These are phyloP conservation scores for Spheniscus humboldti DNA, from an alignment of 2,797 vertebrate species.

Conservation along the genomic window DNA sequence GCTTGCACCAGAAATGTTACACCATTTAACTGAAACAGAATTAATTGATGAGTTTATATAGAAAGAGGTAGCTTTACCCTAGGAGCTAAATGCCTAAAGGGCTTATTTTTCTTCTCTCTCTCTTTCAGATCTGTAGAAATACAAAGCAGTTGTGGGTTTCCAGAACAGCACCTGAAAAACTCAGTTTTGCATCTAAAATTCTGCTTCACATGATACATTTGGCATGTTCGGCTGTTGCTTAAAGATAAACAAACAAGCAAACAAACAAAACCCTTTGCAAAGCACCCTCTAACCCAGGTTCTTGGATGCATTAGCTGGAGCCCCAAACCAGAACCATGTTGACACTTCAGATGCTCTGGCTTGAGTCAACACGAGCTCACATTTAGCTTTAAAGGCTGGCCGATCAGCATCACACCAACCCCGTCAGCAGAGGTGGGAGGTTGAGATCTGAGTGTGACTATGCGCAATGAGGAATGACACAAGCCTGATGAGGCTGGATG, in stretches of 20 bases:
- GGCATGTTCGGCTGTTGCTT: neutral
- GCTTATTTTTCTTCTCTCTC: conserved; percentile 84
- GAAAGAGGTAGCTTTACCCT: conserved; percentile 81
- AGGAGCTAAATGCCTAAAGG: conserved; percentile 81
- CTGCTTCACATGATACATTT: neutral
- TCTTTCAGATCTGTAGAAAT: conserved; percentile 87
- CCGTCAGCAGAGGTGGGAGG: neutral
- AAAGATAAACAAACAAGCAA: neutral
- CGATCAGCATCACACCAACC: neutral
- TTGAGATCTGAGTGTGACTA: neutral
- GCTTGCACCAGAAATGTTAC: conserved; percentile 7
- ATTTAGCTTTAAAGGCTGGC: neutral
- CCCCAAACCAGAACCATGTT: neutral
- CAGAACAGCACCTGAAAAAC: conserved; percentile 36
- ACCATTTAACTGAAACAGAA: conserved; percentile 36
- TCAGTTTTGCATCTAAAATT: neutral
- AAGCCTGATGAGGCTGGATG: neutral
- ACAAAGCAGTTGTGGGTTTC: conserved; percentile 83
- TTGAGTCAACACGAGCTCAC: neutral
- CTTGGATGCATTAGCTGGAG: neutral
- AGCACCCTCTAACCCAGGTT: neutral
- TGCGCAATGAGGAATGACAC: neutral
- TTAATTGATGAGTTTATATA: conserved; percentile 71
- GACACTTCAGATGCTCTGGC: neutral
- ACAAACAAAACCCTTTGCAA: neutral